Evolutionary conservation across 2,113 vertebrate genomes (phyloP), one percentile per base, ranked within the genome.

Genomic region (Spheniscus mendiculus): DNA sequence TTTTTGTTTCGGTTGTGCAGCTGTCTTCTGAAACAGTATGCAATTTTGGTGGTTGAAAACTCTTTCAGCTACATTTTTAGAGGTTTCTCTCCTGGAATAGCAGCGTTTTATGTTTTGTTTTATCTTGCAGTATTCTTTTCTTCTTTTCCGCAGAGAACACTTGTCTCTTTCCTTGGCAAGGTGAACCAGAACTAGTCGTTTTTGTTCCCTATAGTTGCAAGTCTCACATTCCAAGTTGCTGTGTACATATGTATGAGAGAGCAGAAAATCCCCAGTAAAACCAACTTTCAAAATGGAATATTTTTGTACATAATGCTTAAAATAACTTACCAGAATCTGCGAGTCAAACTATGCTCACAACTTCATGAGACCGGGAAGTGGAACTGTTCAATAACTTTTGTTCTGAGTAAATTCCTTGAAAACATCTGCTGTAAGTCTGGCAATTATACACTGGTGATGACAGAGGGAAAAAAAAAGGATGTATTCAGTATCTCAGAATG

Each of bases 331-430:
- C 1, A 47, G 56, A 42, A 14, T 47, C 30, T 90, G 20, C 67
- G 65, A 84, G 56, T 84, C 73, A 91, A 18, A 12, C 42, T 78
- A 10, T 84, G 45, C 30, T 59, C n/a, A 67, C 52, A 74, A 6
- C 18, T 58, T 62, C 15, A 36, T 59, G 56, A 47, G 30, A 63
- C 11, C 1, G 5, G 36, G 74, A 91, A 89, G 27, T 18, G 91
- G 70, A 71, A 83, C 1, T 5, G 7, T 62, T 74, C 70, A 19
- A 10, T 15, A 5, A 78, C 16, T 62, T 83, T 16, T 14, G 3
- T 53, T 89, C 65, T 82, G 55, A 89, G 83, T 16, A 87, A 91
- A 87, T 72, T 67, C 44, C 56, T 95, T 13, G 9, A 53, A 95
- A 91, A 84, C 47, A 76, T 72, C 53, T 76, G 11, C 32, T 79